Conservation (phyloP, 2,113 vertebrate genomes). For the Anarhynchus alexandrinus region DNA sequence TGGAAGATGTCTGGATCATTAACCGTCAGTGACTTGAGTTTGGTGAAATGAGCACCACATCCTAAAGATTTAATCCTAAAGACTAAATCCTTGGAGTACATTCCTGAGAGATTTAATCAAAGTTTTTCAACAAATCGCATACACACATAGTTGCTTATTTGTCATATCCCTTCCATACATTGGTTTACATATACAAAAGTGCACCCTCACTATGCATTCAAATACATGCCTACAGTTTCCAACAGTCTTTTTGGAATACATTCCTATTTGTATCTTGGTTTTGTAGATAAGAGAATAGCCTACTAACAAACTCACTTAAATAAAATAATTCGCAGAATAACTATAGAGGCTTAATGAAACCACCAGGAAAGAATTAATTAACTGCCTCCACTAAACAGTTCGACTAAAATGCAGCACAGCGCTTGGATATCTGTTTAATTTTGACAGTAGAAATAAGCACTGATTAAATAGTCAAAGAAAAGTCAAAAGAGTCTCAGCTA, state of each 20-base stretch:
- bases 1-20: neutral
- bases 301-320: neutral
- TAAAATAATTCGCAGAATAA: neutral
- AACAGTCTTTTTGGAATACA: neutral
- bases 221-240: neutral
- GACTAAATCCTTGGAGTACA: neutral
- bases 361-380: constrained; percentile 2
- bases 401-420: neutral
- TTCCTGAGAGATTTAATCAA: neutral
- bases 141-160: neutral
- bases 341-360: neutral
- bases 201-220: neutral
- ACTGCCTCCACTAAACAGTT: neutral
- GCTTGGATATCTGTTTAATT: neutral
- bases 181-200: neutral
- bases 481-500: neutral
- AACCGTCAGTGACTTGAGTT: neutral
- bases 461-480: neutral
- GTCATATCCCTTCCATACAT: neutral
- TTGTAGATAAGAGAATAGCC: neutral
- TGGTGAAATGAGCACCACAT: neutral
- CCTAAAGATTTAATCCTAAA: neutral
- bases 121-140: neutral
- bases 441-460: neutral
- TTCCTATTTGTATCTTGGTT: neutral